A percentile compares a stretch with the other conserved stretches of the same genome.
Evolutionary conservation across 2,113 vertebrate species (phyloP).

Genomic region (Pterophyllum scalare): DNA sequence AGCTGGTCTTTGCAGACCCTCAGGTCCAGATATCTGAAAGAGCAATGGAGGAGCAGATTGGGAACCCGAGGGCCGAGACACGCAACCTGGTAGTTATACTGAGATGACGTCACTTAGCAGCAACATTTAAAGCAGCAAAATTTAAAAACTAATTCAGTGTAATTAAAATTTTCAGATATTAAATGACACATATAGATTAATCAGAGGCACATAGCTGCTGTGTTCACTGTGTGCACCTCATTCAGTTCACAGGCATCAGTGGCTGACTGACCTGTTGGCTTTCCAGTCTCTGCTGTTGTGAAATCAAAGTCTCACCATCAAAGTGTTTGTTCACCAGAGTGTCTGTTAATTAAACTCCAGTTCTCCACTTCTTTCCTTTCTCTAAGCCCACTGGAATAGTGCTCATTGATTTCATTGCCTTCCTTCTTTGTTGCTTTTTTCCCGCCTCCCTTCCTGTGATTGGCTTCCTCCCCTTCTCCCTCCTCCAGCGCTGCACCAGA

Average conservation of each 20-base stretch:
- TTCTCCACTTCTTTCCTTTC: slow-evolving; percentile 7
- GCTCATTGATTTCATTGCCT: slow-evolving; percentile 32
- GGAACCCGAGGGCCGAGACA: slow-evolving; percentile 71
- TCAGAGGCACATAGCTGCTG: not conserved
- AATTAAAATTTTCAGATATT: not conserved
- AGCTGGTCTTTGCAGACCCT: slow-evolving; percentile 79
- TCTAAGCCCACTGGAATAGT: not conserved
- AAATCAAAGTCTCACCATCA: slow-evolving; percentile 29
- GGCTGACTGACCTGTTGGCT: slow-evolving; percentile 10
- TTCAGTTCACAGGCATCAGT: not conserved
- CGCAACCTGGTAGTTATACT: slow-evolving; percentile 71
- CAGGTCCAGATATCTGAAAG: slow-evolving; percentile 81
- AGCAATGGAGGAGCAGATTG: slow-evolving; percentile 78
- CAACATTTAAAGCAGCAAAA: not conserved
- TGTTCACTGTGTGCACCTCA: not conserved
- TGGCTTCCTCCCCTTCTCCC: not conserved
- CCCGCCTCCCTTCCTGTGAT: not conserved
- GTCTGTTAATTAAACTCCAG: slow-evolving; percentile 42
- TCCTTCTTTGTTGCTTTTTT: not conserved
- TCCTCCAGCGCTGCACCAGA: not conserved
- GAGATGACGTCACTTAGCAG: not conserved
- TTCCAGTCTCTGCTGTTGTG: slow-evolving; percentile 12
- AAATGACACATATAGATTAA: not conserved
- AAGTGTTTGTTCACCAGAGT: slow-evolving; percentile 24
- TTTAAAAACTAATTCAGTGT: not conserved